Evolutionary conservation across 2,113 vertebrate genomes (phyloP).

Genomic region (Archocentrus centrarchus): DNA sequence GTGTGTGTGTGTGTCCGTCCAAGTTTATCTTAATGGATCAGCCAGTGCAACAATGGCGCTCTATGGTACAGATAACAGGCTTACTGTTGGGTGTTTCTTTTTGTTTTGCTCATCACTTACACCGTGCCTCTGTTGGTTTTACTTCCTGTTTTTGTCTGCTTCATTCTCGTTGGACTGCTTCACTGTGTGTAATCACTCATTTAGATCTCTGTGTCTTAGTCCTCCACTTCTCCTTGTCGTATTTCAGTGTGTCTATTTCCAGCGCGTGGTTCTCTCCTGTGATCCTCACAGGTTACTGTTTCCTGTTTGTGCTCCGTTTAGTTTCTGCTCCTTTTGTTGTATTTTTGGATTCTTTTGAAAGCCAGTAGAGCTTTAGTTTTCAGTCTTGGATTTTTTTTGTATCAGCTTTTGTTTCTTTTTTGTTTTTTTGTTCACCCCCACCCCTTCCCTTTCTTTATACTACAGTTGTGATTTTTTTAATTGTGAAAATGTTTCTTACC

Average conservation of each 20-base stretch:
- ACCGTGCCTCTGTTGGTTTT: background rate
- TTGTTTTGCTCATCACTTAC: background rate
- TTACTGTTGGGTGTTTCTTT: background rate
- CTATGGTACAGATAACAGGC: background rate
- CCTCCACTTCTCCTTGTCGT: background rate
- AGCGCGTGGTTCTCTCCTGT: background rate
- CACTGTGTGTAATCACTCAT: background rate
- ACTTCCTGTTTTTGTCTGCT: background rate
- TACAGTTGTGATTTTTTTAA: background rate
- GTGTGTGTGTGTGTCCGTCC: background rate
- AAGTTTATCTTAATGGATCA: background rate
- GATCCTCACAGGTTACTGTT: background rate
- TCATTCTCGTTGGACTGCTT: background rate
- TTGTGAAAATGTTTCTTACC: background rate
- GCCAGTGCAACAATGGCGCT: background rate
- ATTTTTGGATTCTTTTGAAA: slow-evolving; percentile 10
- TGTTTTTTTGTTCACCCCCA: background rate
- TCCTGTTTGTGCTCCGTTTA: background rate
- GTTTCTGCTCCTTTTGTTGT: slow-evolving; percentile 1
- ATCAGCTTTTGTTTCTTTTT: background rate
- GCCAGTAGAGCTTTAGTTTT: background rate
- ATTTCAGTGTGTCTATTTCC: background rate
- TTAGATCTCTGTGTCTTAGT: background rate
- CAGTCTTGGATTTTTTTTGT: background rate
- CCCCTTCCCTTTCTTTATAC: background rate